Evolutionary conservation across 2,888 invertebrate genomes (phyloP).

Genomic region (Polydrusus tereticollis): DNA sequence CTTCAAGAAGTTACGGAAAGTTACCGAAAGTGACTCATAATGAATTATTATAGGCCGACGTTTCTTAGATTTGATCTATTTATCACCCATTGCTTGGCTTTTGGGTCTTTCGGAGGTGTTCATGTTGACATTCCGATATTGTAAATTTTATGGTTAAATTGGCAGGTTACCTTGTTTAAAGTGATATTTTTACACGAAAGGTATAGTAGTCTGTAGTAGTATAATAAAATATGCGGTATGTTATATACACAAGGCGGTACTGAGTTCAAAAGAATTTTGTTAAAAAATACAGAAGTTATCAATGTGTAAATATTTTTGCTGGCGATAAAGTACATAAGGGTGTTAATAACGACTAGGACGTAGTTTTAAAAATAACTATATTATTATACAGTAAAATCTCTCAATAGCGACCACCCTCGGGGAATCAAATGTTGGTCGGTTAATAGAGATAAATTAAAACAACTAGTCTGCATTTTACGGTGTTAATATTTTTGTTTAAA

Average conservation of each 20-base stretch:
- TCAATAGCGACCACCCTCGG: no score
- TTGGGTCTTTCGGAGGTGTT: background rate
- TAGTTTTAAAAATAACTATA: no score
- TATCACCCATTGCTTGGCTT: slow-evolving; percentile 15
- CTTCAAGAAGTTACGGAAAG: slow-evolving; percentile 14
- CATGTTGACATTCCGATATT: slow-evolving; percentile 22
- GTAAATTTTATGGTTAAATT: background rate
- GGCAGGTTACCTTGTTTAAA: background rate
- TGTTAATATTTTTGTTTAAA: no score
- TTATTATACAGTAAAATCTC: no score
- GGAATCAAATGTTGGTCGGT: no score
- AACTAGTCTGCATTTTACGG: no score
- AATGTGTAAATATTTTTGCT: no score
- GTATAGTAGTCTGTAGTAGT: background rate
- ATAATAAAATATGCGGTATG: no score
- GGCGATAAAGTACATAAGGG: no score
- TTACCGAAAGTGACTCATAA: slow-evolving; percentile 33
- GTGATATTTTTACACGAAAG: background rate
- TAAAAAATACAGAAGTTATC: no score
- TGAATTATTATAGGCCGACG: background rate
- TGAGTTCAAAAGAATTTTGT: background rate
- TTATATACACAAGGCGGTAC: background rate
- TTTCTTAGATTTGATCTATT: slow-evolving; percentile 30
- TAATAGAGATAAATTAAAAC: no score
- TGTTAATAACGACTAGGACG: no score